Evolutionary conservation across 2,888 invertebrate species (phyloP).

Genomic region (Philereme transversata): DNA sequence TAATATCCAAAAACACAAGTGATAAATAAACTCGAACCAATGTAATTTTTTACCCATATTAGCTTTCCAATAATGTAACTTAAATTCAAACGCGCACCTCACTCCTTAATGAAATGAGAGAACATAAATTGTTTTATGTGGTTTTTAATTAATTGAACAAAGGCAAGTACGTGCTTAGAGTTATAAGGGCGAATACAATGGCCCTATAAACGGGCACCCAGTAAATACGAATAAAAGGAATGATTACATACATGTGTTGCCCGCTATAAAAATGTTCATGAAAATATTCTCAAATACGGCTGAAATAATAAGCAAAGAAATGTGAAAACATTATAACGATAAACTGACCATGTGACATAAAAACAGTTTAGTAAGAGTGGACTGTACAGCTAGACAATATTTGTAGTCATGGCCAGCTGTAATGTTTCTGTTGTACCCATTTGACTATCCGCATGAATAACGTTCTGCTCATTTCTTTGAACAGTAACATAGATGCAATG

Average conservation of each 20-base stretch:
- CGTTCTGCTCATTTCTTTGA: slow-evolving; percentile 4
- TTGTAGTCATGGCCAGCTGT: slow-evolving; percentile 2
- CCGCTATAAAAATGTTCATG: slow-evolving; percentile 53
- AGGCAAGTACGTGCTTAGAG: slow-evolving; percentile 32
- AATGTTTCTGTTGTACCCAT: not conserved
- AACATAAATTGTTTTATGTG: slow-evolving; percentile 35
- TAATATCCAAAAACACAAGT: too few species aligned
- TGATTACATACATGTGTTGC: slow-evolving; percentile 52
- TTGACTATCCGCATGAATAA: slow-evolving; percentile 3
- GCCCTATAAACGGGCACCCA: slow-evolving; percentile 42
- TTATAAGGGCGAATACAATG: slow-evolving; percentile 36
- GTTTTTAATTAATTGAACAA: slow-evolving; percentile 40
- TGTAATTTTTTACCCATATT: not conserved
- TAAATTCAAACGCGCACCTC: slow-evolving; percentile 26
- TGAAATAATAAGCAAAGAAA: slow-evolving; percentile 53
- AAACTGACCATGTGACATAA: slow-evolving; percentile 60
- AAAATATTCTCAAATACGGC: slow-evolving; percentile 51
- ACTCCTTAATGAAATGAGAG: slow-evolving; percentile 32
- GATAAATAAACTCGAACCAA: too few species aligned
- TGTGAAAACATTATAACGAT: slow-evolving; percentile 58
- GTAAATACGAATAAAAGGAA: slow-evolving; percentile 49
- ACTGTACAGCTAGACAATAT: slow-evolving; percentile 37
- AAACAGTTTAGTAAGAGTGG: slow-evolving; percentile 49
- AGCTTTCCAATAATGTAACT: slow-evolving; percentile 27
- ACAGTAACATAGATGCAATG: too few species aligned